These are phyloP conservation scores for Protonibea diacanthus DNA, from an alignment of 2,797 vertebrate genomes.

Conservation along the genomic window DNA sequence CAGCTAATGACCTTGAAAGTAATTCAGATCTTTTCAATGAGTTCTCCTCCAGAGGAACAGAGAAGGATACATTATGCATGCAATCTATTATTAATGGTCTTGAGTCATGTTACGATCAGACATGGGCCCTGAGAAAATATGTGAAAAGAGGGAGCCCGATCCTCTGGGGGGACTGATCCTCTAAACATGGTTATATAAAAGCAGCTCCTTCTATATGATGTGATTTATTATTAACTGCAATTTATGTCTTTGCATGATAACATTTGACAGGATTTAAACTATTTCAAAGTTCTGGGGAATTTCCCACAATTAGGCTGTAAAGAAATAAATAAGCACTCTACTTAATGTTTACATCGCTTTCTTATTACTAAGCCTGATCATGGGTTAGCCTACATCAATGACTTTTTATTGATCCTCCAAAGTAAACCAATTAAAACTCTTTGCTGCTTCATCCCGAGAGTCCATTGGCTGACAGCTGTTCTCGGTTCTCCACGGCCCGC, in stretches of 20 bases:
- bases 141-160: conserved; percentile 36
- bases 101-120: conserved; percentile 85
- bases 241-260: not conserved
- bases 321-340: not conserved
- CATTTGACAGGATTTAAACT: not conserved
- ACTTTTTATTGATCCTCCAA: conserved; percentile 49
- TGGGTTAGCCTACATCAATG: conserved; percentile 8
- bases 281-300: not conserved
- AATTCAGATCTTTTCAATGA: conserved; percentile 74
- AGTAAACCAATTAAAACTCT: conserved; percentile 66
- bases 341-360: conserved; percentile 4
- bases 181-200: conserved; percentile 40
- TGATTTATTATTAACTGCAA: conserved; percentile 17
- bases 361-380: conserved; percentile 25
- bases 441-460: conserved; percentile 42
- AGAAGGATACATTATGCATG: conserved; percentile 84
- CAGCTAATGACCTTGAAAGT: conserved; percentile 79
- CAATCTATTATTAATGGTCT: conserved; percentile 86
- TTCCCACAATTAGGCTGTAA: not conserved
- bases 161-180: conserved; percentile 37
- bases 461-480: conserved; percentile 74
- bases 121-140: conserved; percentile 69
- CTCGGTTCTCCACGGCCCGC: conserved; percentile 62
- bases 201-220: conserved; percentile 8
- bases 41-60: conserved; percentile 68